These are phyloP conservation scores for Chaetura pelagica DNA, from an alignment of 2,113 vertebrate genomes.

Conservation along the genomic window DNA sequence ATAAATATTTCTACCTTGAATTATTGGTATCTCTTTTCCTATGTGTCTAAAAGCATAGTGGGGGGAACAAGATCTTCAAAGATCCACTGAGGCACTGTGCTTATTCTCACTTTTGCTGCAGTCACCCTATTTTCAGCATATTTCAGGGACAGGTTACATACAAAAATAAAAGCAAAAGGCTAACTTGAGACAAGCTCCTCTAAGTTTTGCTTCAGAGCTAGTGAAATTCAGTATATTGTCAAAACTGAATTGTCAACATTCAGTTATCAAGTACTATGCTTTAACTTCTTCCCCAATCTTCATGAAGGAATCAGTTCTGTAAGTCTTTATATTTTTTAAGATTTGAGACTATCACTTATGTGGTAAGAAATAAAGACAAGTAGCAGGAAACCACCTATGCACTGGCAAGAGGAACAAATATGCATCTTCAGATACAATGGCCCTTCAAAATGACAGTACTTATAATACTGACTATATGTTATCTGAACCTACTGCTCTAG, in stretches of 20 bases:
- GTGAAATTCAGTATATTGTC: neutral
- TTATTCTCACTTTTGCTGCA: neutral
- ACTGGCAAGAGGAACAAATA: neutral
- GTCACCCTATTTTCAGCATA: neutral
- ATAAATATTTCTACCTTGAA: neutral
- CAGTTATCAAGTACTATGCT: neutral
- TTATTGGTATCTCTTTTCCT: neutral
- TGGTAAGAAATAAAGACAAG: neutral
- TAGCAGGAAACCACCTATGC: neutral
- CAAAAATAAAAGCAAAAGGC: neutral
- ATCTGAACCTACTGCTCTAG: neutral
- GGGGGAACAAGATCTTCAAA: neutral
- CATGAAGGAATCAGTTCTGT: rapidly evolving
- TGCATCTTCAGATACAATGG: neutral
- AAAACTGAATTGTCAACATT: neutral
- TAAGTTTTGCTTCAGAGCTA: neutral
- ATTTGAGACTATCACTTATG: neutral
- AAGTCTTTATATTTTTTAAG: too few relatives aligned
- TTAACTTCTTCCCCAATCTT: neutral
- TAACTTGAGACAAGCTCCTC: neutral
- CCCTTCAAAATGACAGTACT: neutral
- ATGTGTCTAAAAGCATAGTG: neutral
- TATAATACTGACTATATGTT: neutral
- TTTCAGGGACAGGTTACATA: neutral
- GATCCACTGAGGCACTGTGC: neutral